Evolutionary conservation across 2,797 vertebrate species (phyloP), one percentile per base, ranked within the genome.

Genomic region (Chelidonichthys spinosus): DNA sequence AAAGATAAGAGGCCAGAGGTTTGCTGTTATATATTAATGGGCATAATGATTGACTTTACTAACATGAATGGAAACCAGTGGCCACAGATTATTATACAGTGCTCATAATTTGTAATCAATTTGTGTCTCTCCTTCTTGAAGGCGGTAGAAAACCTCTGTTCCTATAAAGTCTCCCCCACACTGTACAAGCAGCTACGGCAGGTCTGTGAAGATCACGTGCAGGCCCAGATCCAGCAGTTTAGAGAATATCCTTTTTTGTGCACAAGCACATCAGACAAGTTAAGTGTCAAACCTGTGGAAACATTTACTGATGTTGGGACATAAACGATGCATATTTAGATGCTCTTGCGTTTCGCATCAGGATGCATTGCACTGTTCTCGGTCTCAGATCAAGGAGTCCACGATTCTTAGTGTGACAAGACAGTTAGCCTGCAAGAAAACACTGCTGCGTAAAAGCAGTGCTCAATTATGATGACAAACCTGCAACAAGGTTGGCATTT

Each of bases 141-240:
- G 98, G 98, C 98, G 84, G 98, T 99, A 84, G 98, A 99, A 94
- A 99, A 99, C 91, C 95, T 99, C 80, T 99, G 98, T 90, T 99
- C 97, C 2, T 98, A 99, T 93, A 99, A 99, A 94, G 98, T 99
- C 83, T 99, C 98, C 82, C 97, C 98, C 63, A 99, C 97, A 61
- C 95, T 99, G 75, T 99, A 99, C 93, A 99, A 98, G 92, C 97
- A 99, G 72, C 93, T 99, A 71, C 95, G 98, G 63, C 96, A 97
- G 86, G 98, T 99, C 79, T 99, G 98, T 90, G 98, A 99, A 93
- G 98, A 99, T 88, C 98, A 99, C 58, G 99, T 99, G 83, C 97
- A 96, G 94, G 97, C 97, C 90, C 98, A 99, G 92, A 98, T 99
- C 85, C 94, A 97, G 71, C 97, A 99, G 64, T 99, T 99, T 90